phyloP scores from a whole-genome alignment of 2,113 vertebrate genomes.

The Amphiprion percula region DNA sequence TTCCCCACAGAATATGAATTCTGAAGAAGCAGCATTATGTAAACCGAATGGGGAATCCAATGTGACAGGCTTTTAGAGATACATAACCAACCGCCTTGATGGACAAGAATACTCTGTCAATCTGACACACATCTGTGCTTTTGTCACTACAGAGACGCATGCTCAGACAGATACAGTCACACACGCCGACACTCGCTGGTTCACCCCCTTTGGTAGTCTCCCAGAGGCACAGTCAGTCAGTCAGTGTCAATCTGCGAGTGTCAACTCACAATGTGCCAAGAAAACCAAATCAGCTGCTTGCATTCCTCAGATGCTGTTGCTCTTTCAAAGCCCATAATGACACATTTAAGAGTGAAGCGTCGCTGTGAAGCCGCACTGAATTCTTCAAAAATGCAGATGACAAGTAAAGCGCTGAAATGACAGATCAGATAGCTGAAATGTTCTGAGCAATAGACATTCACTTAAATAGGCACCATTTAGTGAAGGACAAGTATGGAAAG shows the following conservation, averaged over 20 bases:
- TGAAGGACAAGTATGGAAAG: not conserved
- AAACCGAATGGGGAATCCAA: constrained; percentile 1
- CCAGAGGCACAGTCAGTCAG: constrained; percentile 64
- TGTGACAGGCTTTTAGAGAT: constrained; percentile 43
- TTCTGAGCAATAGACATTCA: constrained; percentile 1
- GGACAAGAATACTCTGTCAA: constrained; percentile 63
- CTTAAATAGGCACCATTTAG: constrained; percentile 4
- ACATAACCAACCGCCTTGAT: constrained; percentile 45
- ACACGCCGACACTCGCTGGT: constrained; percentile 45
- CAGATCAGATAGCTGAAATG: constrained; percentile 16
- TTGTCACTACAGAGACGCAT: constrained; percentile 51
- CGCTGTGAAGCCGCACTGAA: constrained; percentile 27
- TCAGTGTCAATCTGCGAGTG: constrained; percentile 69
- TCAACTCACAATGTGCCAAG: constrained; percentile 42
- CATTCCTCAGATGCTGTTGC: constrained; percentile 47
- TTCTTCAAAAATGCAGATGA: constrained; percentile 38
- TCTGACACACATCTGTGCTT: constrained; percentile 63
- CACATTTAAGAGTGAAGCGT: constrained; percentile 45
- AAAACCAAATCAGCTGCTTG: constrained; percentile 50
- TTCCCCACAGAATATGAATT: constrained; percentile 15
- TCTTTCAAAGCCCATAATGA: constrained; percentile 35
- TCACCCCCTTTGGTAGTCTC: constrained; percentile 61
- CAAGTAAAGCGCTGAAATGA: constrained; percentile 26
- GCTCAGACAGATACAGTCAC: constrained; percentile 61
- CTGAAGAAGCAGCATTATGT: not conserved